Evolutionary conservation across 2,888 invertebrate species (phyloP), one percentile per base, ranked within the genome.

Genomic region (Keiferia lycopersicella): DNA sequence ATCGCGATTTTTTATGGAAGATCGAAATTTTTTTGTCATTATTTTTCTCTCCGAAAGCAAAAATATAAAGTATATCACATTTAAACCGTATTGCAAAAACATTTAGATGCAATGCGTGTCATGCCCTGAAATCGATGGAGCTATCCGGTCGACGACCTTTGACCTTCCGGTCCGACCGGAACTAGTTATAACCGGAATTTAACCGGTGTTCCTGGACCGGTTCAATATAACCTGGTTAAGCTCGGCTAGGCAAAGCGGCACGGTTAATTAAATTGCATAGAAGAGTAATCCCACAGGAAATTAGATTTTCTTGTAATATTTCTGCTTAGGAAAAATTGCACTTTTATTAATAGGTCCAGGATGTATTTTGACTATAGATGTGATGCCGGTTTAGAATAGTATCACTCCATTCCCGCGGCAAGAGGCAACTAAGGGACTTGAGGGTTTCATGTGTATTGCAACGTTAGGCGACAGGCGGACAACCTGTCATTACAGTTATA

Each of bases 61-160:
- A n/a, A n/a, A n/a, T n/a, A n/a, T n/a, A n/a, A n/a, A n/a, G n/a
- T n/a, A n/a, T n/a, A n/a, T n/a, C n/a, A n/a, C n/a, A n/a, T n/a
- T n/a, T n/a, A n/a, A n/a, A n/a, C n/a, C n/a, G n/a, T n/a, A 10
- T 8, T 34, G 8, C 34, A 34, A 41, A 41, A 14, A 41, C 12
- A 41, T n/a, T 41, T n/a, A 16, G n/a, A n/a, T 45, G n/a, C 45
- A 8, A 16, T 45, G 16, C 45, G 14, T 53, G 11, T 10, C 12
- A 51, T 22, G 12, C 20, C 59, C 10, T 1, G n/a, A 64, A 71
- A 74, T 74, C 74, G 71, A 74, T 74, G 65, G 67, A 67, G 67
- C 65, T 69, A 20, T 14, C n/a, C 39, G 74, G 68, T 60, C 73
- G 66, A 66, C 69, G 56, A 74, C 71, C 73, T 64, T 56, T 69